These are phyloP conservation scores for Ladona fulva DNA, from an alignment of 1,140 invertebrate species.

Conservation along the genomic window DNA sequence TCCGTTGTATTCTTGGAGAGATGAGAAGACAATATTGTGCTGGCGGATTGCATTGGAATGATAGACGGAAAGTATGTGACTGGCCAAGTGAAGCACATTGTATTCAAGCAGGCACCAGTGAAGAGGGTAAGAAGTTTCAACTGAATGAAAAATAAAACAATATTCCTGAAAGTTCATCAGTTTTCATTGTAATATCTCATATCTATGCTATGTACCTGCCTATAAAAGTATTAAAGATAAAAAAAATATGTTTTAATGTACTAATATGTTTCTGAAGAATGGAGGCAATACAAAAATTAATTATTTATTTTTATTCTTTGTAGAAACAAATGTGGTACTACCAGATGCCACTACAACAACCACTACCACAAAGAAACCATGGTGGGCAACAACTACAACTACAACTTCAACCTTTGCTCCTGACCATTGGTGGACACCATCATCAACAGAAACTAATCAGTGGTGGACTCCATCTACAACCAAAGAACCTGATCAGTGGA, in stretches of 20 bases:
- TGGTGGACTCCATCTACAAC: conserved; percentile 20
- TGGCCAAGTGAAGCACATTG: conserved; percentile 68
- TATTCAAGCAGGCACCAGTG: conserved; percentile 25
- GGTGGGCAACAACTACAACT: conserved; percentile 18
- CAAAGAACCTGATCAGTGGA: neutral
- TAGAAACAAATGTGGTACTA: neutral
- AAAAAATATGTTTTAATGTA: neutral
- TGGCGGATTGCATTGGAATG: conserved; percentile 72
- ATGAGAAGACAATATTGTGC: conserved; percentile 60
- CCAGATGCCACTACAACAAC: neutral
- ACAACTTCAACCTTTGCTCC: neutral
- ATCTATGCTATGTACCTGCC: too few species aligned
- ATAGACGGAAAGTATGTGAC: conserved; percentile 54
- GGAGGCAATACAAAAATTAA: too few species aligned
- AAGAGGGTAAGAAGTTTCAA: neutral
- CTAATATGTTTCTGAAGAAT: too few species aligned
- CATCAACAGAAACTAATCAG: conserved; percentile 16
- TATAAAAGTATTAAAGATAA: too few species aligned
- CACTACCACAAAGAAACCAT: conserved; percentile 15
- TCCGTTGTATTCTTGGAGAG: conserved; percentile 60
- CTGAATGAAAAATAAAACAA: too few species aligned
- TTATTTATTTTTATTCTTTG: too few species aligned
- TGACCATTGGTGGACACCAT: conserved; percentile 17
- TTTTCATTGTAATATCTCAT: too few species aligned
- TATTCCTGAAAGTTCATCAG: too few species aligned